Evolutionary conservation across 1,140 invertebrate species (phyloP), one percentile per base, ranked within the genome.

Genomic region (Bombus vancouverensis): DNA sequence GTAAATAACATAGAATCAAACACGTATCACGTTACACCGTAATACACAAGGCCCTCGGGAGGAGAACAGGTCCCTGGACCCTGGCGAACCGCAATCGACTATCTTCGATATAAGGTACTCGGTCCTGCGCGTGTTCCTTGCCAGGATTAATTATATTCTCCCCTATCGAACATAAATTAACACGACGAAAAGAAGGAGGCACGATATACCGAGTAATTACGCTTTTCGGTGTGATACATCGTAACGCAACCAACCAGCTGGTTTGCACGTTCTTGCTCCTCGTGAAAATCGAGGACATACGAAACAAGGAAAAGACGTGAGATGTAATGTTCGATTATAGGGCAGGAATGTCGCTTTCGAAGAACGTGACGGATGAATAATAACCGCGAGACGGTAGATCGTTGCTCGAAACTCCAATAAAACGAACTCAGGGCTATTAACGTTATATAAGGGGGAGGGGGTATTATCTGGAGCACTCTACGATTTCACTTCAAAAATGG

Each of bases 1-100:
- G 87, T 89, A 91, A 91, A 91, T 91, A 91, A 91, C 80, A 91
- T 91, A 88, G 90, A 89, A 91, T 91, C 87, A 91, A 91, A 90
- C 78, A 76, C 81, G 90, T 91, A 87, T 91, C 90, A 44, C 47
- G 90, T 91, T 91, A 91, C 90, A 88, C 87, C 74, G 88, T 90
- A 90, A 90, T 90, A 89, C 81, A 84, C 85, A 70, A 57, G 18
- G 79, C 68, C 74, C 84, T 53, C 53, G 65, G 75, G 37, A 39
- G 37, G 53, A 34, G 68, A 88, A 89, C 87, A 87, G 88, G 88
- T 87, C 84, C 75, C 44, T 65, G 78, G 80, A 73, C 12, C 59
- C 84, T n/a, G 34, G 71, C 10, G 74, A 68, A 78, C 66, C 76
- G 53, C 83, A 70, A 85, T 80, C 83, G 83, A 71, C 59, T 62